A percentile compares a stretch with the other conserved stretches of the same genome.
Conservation (phyloP, 2,113 vertebrate genomes). For the Gopherus evgoodei region DNA sequence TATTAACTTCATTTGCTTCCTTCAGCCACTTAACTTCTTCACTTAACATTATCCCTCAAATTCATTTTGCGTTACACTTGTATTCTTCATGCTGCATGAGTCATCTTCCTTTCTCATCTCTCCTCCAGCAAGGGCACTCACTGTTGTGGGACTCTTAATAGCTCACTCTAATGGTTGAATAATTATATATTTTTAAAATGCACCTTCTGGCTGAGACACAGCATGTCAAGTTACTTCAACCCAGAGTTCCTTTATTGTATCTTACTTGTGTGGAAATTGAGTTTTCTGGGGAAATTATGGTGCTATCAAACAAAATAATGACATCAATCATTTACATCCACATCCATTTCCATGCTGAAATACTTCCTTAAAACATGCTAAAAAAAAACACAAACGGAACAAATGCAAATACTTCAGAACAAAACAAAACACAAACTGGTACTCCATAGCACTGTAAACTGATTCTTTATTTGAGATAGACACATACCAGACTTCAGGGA, state of each 20-base stretch:
- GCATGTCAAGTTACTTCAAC: conserved; percentile 12
- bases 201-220: not conserved
- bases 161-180: conserved; percentile 13
- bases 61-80: not conserved
- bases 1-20: not conserved
- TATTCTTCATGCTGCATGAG: conserved; percentile 6
- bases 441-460: not conserved
- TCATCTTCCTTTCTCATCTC: conserved; percentile 4
- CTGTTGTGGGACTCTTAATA: conserved; percentile 23
- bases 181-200: not conserved
- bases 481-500: not conserved
- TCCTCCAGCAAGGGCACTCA: not conserved
- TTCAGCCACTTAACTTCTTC: conserved; percentile 10
- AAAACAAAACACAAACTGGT: conserved; percentile 27
- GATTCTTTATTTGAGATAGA: not conserved
- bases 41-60: conserved; percentile 5
- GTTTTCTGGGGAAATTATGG: not conserved
- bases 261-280: conserved; percentile 38
- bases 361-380: conserved; percentile 73
- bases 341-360: conserved; percentile 70
- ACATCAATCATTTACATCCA: conserved; percentile 43
- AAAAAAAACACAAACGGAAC: conserved; percentile 35
- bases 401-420: conserved; percentile 50
- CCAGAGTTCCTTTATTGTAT: conserved; percentile 39
- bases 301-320: conserved; percentile 58